Percentiles rank a stretch among this genome's conserved stretches.
Evolutionary conservation across 2,888 invertebrate species (phyloP).

Genomic region (Stramonita haemastoma): DNA sequence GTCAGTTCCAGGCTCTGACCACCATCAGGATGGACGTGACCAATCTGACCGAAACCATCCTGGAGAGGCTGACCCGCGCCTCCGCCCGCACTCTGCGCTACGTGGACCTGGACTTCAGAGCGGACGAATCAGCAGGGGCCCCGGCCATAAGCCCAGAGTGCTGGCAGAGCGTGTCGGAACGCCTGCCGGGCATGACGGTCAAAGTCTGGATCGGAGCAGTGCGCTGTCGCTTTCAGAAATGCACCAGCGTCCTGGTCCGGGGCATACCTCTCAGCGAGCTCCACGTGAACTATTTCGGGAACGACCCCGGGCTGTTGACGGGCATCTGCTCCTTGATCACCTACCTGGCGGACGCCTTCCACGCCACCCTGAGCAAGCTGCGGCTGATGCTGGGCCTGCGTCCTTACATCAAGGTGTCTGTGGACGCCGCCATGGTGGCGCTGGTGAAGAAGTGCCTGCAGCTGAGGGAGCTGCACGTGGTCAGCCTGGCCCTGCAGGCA

Average conservation of each 20-base stretch:
- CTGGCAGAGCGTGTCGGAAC: slow-evolving; percentile 14
- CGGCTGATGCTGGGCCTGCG: not conserved
- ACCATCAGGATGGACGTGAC: slow-evolving; percentile 3
- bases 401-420: not conserved
- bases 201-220: slow-evolving; percentile 12
- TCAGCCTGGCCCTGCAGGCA: slow-evolving; percentile 28
- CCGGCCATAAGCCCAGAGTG: not conserved
- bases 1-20: slow-evolving; percentile 13
- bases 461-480: not conserved
- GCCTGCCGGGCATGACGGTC: not conserved
- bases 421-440: not conserved
- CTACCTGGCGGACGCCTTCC: not conserved
- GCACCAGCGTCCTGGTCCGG: slow-evolving; percentile 14
- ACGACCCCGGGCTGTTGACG: not conserved
- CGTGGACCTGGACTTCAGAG: slow-evolving; percentile 15
- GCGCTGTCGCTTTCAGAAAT: slow-evolving; percentile 21
- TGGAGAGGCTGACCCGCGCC: not conserved
- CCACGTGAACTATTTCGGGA: slow-evolving; percentile 16
- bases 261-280: slow-evolving; percentile 17
- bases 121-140: not conserved
- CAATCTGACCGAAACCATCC: not conserved
- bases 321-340: not conserved
- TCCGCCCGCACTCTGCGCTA: not conserved
- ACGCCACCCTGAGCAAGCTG: slow-evolving; percentile 12
- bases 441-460: slow-evolving; percentile 14